Base-by-base conservation (phyloP, 1,140 invertebrate species). In the Stenopsyche tienmushanensis region DNA sequence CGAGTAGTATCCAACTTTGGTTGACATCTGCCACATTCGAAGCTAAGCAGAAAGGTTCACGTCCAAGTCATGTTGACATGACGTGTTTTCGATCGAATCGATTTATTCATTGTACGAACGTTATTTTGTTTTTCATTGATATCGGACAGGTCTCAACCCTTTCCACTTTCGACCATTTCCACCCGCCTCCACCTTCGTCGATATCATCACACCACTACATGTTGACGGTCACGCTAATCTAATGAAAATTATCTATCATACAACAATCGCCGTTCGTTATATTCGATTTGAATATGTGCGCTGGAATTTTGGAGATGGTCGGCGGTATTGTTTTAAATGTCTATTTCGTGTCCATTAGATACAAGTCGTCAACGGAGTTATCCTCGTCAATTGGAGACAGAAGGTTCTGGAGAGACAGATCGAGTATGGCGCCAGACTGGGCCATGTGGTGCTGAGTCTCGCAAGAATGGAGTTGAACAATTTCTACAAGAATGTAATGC, bases 401-500 rank as follows among this genome's bases (percentile, higher is more conserved):
- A 86, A 90, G 70, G 86, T 93, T 9, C 80, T 94, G 53, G 90
- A 93, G 77, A 83, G 90, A 66, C 92, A 94, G 83, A 93, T 95
- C 66, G 90, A 94, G 78, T 93, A 93, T 74, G 92, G 92, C 26
- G 91, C 91, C 53, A 87, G 93, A 77, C 83, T 94, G 54, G 91
- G 92, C 26, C 91, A 93, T 75, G 90, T 94, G 39, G 90, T 94
- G 64, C 85, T 94, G 49, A 88, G 89, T 62, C 78, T 94, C 64
- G 92, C 92, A 23, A 83, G 86, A 75, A 92, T 93, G 89, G 92
- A 95, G 77, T 83, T 94, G 7, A 85, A 86, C 72, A 93, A 94
- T 83, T 95, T 94, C 83, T 92, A 90, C 73, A 88, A 88, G 74
- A 91, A 91, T 73, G 91, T 93, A 18, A 91, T 93, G 83, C 91